phyloP scores from a whole-genome alignment of 2,113 vertebrate genomes.

The Passer domesticus region DNA sequence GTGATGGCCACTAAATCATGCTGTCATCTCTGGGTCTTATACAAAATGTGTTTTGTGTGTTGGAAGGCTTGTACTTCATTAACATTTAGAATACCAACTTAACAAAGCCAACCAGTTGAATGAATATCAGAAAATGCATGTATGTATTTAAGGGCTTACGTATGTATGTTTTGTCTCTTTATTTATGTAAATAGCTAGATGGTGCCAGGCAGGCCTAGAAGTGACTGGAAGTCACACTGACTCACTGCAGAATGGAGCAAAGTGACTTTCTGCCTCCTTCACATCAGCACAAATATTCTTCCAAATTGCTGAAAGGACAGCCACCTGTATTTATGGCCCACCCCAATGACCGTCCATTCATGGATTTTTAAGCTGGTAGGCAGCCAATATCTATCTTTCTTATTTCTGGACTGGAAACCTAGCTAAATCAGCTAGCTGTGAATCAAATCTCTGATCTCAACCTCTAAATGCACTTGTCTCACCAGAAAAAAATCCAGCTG shows the following conservation, averaged over 20 bases:
- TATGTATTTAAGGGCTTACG: background rate
- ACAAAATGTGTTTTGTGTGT: background rate
- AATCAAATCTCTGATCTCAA: background rate
- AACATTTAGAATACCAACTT: background rate
- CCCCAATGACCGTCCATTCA: background rate
- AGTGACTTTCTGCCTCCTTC: background rate
- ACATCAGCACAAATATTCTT: background rate
- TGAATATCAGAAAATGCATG: background rate
- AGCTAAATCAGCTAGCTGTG: background rate
- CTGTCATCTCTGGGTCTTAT: background rate
- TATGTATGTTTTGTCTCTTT: background rate
- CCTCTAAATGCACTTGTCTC: background rate
- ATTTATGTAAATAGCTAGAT: rapidly evolving
- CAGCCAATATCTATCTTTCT: background rate
- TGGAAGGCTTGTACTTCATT: background rate
- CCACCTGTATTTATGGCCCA: background rate
- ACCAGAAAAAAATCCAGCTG: background rate
- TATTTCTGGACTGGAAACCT: background rate
- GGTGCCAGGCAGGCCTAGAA: background rate
- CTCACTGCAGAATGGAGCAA: background rate
- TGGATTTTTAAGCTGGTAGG: background rate
- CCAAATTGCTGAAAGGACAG: background rate
- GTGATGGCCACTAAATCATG: background rate
- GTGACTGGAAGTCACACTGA: background rate
- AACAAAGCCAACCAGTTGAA: background rate